phyloP scores from a whole-genome alignment of 2,113 vertebrate genomes.

The Cynocephalus volans region DNA sequence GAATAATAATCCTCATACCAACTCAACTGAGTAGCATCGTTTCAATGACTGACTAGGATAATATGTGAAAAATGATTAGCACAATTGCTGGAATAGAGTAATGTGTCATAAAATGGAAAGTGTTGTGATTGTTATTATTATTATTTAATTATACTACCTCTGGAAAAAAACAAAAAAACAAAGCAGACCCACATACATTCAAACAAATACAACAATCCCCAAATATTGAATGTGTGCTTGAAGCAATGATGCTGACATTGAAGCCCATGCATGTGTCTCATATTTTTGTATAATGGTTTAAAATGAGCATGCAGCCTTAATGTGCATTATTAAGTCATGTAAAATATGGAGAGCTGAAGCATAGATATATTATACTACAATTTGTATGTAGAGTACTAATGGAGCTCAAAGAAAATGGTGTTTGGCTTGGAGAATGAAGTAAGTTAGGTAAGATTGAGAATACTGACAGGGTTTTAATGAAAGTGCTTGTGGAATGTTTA shows the following conservation, averaged over 20 bases:
- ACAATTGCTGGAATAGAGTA: background rate
- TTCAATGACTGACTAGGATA: constrained; percentile 37
- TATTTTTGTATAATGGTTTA: constrained; percentile 1
- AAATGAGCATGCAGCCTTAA: background rate
- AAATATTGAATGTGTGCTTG: background rate
- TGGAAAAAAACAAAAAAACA: background rate
- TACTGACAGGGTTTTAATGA: background rate
- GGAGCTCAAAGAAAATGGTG: background rate
- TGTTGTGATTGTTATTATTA: background rate
- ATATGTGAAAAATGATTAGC: background rate
- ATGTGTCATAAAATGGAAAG: background rate
- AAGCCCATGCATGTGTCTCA: background rate
- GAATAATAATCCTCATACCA: background rate
- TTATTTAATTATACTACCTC: background rate
- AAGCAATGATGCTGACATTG: background rate
- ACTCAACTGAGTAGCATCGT: background rate
- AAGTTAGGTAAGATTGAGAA: background rate
- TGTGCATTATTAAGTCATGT: background rate
- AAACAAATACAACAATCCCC: background rate
- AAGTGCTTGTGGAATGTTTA: background rate
- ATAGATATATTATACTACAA: background rate
- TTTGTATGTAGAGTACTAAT: background rate
- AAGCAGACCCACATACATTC: background rate
- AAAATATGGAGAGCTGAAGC: background rate
- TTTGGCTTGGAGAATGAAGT: background rate